Evolutionary conservation across 2,888 invertebrate species (phyloP), one percentile per base, ranked within the genome.

Genomic region (Caenorhabditis sulstoni): DNA sequence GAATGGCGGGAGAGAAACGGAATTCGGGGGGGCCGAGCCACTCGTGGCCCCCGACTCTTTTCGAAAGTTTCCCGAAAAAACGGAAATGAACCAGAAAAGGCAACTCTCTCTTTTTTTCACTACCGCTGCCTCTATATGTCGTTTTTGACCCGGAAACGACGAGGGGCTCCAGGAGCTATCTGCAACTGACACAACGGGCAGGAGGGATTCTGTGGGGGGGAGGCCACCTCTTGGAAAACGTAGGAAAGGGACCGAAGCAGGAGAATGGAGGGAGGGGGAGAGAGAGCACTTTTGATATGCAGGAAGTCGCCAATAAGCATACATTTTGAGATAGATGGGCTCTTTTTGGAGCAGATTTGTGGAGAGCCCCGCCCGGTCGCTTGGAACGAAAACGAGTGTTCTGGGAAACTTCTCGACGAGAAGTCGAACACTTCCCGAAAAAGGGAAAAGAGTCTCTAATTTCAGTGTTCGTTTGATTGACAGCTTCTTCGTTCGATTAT

Each of bases 231-330:
- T 53, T 35, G 16, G 35, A 53, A 53, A 53, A 53, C 37, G 52
- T 49, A 59, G 59, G 16, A 23, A 37, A 8, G 37, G 41, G 29
- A 41, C 20, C 41, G 23, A n/a, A n/a, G n/a, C n/a, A n/a, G n/a
- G n/a, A 61, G 41, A 61, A 49, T 22, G 45, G 53, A 44, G 35
- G 23, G 57, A 68, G 55, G n/a, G 29, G 29, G 12, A 64, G 71
- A 53, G 47, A 64, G 65, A 35, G 58, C 45, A 49, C 52, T 58
- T 74, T 65, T 58, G 52, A 41, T 73, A 57, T 58, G 44, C 65
- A 74, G 66, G 65, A 66, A 74, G 74, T 74, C 74, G 74, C 70
- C 70, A 70, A 61, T 70, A 62, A 57, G 71, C 70, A 61, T 62
- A 70, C 70, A 62, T 62, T 70, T 70, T 61, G 23, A 62, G 71